These are phyloP conservation scores for Drosophila greeni DNA, from an alignment of 2,888 invertebrate genomes.

Conservation along the genomic window DNA sequence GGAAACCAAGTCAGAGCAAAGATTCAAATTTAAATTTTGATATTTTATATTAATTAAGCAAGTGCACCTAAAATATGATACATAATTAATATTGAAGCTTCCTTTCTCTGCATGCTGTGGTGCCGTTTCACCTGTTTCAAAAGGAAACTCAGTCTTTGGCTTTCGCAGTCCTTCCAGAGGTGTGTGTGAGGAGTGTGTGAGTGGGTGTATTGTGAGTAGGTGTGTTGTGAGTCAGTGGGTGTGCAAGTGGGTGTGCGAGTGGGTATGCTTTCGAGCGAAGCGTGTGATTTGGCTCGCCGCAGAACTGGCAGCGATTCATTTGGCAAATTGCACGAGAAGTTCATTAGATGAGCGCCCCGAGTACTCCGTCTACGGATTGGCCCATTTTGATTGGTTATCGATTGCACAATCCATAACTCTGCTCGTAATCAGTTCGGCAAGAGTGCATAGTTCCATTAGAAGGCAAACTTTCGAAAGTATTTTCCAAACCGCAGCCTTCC, in stretches of 20 bases:
- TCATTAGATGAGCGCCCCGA: slow-evolving; percentile 46
- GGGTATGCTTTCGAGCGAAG: slow-evolving; percentile 4
- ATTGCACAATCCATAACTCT: slow-evolving; percentile 21
- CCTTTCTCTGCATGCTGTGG: slow-evolving; percentile 1
- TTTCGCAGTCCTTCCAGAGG: slow-evolving; percentile 1
- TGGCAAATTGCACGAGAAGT: slow-evolving; percentile 58
- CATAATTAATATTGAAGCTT: not conserved
- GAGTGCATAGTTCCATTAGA: not conserved
- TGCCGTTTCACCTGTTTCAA: slow-evolving; percentile 40
- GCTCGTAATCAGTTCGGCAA: not conserved
- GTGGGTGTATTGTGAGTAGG: slow-evolving; percentile 13
- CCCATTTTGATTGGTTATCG: slow-evolving; percentile 25
- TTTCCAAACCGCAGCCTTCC: not conserved
- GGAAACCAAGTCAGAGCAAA: too few relatives aligned
- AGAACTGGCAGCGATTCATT: slow-evolving; percentile 53
- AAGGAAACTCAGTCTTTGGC: slow-evolving; percentile 17
- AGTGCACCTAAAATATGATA: not conserved
- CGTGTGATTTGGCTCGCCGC: slow-evolving; percentile 23
- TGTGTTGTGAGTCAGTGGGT: slow-evolving; percentile 1
- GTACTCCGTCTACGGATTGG: not conserved
- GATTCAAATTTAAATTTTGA: too few relatives aligned
- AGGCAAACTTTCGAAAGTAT: not conserved
- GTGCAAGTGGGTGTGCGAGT: not conserved
- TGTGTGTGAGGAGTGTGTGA: slow-evolving; percentile 4
- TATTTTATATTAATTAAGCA: not conserved